Percentiles rank a stretch among this genome's conserved stretches.
Conservation (phyloP, 2,113 vertebrate genomes). For the Aptenodytes forsteri region DNA sequence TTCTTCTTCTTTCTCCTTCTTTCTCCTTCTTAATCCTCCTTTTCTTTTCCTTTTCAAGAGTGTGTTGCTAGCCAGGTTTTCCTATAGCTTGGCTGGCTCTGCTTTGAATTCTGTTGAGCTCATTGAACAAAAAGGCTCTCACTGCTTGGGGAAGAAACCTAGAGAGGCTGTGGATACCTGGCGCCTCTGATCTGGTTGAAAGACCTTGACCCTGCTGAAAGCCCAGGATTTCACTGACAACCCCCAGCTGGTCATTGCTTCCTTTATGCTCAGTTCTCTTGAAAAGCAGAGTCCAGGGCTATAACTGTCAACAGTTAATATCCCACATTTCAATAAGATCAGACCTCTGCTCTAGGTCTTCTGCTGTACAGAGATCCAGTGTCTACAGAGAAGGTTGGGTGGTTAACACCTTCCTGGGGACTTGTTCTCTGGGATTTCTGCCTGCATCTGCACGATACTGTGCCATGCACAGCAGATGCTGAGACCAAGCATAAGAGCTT, state of each 20-base stretch:
- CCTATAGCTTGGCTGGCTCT: background rate
- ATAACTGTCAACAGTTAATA: background rate
- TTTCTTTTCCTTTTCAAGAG: background rate
- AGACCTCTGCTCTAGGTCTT: background rate
- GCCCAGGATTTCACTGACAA: background rate
- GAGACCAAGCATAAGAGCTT: background rate
- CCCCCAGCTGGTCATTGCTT: background rate
- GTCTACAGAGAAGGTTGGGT: background rate
- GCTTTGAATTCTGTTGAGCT: background rate
- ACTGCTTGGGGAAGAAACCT: background rate
- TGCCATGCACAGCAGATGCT: background rate
- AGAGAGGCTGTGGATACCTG: background rate
- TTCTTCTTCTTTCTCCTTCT: background rate
- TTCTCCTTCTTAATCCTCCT: background rate
- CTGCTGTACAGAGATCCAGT: background rate
- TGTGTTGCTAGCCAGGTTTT: background rate
- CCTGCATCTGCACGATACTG: rapidly evolving
- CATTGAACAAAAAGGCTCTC: background rate
- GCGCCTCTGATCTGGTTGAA: background rate
- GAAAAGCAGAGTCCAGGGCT: background rate
- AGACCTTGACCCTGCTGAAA: background rate
- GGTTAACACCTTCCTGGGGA: background rate
- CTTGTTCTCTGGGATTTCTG: background rate
- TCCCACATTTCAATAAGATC: background rate
- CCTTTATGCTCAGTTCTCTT: background rate